Percentiles rank a stretch among this genome's conserved stretches.
Conservation (phyloP, 2,797 vertebrate species). For the Rhyacichthys aspro region DNA sequence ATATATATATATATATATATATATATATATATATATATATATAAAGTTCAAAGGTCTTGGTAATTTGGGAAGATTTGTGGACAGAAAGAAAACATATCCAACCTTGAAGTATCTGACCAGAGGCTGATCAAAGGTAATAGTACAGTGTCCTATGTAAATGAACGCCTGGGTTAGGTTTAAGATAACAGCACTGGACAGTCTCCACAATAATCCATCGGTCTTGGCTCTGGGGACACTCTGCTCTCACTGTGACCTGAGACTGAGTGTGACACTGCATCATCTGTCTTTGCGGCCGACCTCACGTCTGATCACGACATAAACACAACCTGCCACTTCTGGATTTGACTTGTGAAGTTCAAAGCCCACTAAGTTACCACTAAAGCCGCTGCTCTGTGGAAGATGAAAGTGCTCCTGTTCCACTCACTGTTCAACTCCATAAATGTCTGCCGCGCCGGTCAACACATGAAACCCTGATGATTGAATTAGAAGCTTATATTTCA, state of each 20-base stretch:
- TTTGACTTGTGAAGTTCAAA: slow-evolving; percentile 65
- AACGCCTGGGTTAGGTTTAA: background rate
- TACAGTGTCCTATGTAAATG: too few species aligned
- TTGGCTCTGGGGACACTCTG: too few species aligned
- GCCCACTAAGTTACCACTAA: slow-evolving; percentile 37
- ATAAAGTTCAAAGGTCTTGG: slow-evolving; percentile 22
- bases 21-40: too few species aligned
- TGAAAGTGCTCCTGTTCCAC: slow-evolving; percentile 48
- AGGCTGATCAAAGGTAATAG: slow-evolving; percentile 21
- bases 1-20: too few species aligned
- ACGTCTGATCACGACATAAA: slow-evolving; percentile 45
- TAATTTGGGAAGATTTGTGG: background rate
- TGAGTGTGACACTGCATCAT: background rate
- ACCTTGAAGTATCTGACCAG: slow-evolving; percentile 18
- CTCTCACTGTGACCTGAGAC: too few species aligned
- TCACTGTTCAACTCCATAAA: slow-evolving; percentile 35
- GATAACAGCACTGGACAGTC: slow-evolving; percentile 28
- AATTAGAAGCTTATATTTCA: slow-evolving; percentile 11
- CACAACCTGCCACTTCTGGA: slow-evolving; percentile 36
- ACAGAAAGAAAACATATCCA: slow-evolving; percentile 20
- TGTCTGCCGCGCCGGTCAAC: slow-evolving; percentile 22
- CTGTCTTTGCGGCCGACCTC: slow-evolving; percentile 39
- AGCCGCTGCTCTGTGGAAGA: slow-evolving; percentile 53
- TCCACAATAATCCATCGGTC: slow-evolving; percentile 40
- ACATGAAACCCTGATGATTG: slow-evolving; percentile 17